Base-by-base conservation (phyloP, 1,140 invertebrate species). In the Pararge aegeria region DNA sequence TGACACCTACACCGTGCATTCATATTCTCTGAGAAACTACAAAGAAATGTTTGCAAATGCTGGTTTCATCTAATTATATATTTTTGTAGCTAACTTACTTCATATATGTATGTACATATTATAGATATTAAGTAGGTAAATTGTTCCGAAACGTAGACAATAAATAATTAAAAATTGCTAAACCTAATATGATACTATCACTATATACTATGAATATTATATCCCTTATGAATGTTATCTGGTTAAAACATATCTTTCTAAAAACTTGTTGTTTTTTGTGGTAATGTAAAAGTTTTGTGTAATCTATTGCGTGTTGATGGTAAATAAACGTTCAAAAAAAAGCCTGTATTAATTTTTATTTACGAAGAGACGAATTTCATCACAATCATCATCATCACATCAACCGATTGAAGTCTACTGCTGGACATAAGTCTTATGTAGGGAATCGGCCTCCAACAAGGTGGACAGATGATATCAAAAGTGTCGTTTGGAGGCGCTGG, bases 291-390 rank as follows among this genome's bases (percentile, higher is more conserved):
- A 20, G 1, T 68, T 70, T 62, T 72, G 68, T 69, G 55, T 69
- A 10, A 72, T 66, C 54, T 73, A 75, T 78, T 80, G 78, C 61
- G 80, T 83, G 83, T 86, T 86, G 77, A 77, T 87, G 76, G 81
- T 81, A 81, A 86, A 82, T 84, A 84, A 86, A 86, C 61, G 76
- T 83, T 84, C 73, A 61, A 65, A 82, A 75, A 80, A 77, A 55
- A n/a, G n/a, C n/a, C n/a, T 24, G 21, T 46, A 15, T 21, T n/a
- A 3, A 2, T 44, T 18, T 44, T 44, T 12, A 12, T 44, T 44
- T 18, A 18, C 19, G 16, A 44, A 16, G 5, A 18, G 0, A 5
- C 7, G n/a, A n/a, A n/a, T n/a, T n/a, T n/a, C n/a, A n/a, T n/a
- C n/a, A n/a, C n/a, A n/a, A n/a, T n/a, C n/a, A n/a, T n/a, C n/a